phyloP scores from a whole-genome alignment of 2,888 invertebrate species.

The Holacanthella duospinosa region DNA sequence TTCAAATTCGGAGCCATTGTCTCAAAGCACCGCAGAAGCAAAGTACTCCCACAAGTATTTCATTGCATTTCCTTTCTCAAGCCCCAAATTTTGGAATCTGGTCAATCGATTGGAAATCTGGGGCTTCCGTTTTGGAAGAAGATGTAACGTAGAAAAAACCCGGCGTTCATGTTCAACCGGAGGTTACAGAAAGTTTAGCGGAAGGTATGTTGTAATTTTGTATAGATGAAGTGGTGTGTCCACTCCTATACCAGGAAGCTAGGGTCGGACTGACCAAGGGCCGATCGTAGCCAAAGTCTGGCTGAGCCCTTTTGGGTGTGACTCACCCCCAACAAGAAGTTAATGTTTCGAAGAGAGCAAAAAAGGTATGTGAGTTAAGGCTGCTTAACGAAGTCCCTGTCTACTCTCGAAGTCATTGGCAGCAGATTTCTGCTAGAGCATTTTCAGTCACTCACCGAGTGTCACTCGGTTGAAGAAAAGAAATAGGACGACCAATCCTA shows the following conservation, averaged over 20 bases:
- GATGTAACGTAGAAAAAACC: no score
- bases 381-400: constrained; percentile 10
- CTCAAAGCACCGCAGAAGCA: not conserved
- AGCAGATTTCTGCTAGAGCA: not conserved
- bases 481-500: constrained; percentile 5
- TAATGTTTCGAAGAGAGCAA: not conserved
- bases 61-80: not conserved
- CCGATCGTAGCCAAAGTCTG: not conserved
- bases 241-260: not conserved
- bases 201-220: not conserved
- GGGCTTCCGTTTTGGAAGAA: not conserved
- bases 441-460: constrained; percentile 22
- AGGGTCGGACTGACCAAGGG: constrained; percentile 4
- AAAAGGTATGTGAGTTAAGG: no score
- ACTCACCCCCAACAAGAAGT: not conserved
- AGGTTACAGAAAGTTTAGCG: no score
- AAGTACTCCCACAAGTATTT: not conserved
- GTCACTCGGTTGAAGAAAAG: constrained; percentile 31
- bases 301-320: not conserved
- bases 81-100: not conserved
- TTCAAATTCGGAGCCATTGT: not conserved
- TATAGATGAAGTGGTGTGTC: not conserved
- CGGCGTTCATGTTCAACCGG: no score
- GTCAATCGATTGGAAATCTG: no score
- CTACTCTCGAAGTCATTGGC: not conserved